Evolutionary conservation across 64 coral and sea anemone genomes (phyloP).

Genomic region (Porites lutea): DNA sequence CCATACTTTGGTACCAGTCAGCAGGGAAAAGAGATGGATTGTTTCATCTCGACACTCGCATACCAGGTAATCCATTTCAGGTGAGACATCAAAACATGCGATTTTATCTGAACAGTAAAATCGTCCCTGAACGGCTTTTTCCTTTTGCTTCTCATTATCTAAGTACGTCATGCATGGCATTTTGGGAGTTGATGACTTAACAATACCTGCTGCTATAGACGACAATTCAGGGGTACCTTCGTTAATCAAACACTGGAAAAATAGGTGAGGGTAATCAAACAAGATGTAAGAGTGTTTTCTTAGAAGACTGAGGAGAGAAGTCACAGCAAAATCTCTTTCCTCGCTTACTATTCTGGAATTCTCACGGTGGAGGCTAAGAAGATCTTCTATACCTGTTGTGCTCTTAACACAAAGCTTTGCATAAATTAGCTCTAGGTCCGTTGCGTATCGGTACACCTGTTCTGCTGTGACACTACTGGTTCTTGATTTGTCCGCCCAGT

Average conservation of each 20-base stretch:
- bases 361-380: background rate
- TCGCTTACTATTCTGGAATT: background rate
- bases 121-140: background rate
- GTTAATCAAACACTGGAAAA: background rate
- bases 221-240: background rate
- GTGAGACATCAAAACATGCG: slow-evolving; percentile 27
- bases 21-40: slow-evolving; percentile 27
- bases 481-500: background rate
- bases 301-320: background rate
- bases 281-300: slow-evolving; percentile 6
- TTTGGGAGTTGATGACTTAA: background rate
- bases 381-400: background rate
- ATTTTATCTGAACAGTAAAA: slow-evolving; percentile 35
- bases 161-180: background rate
- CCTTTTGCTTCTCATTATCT: background rate
- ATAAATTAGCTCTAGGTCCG: background rate
- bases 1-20: slow-evolving; percentile 4
- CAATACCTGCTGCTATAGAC: background rate
- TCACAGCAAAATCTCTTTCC: background rate
- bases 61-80: slow-evolving; percentile 9
- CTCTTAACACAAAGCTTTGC: slow-evolving; percentile 3
- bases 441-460: background rate
- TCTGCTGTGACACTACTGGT: background rate
- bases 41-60: slow-evolving; percentile 30
- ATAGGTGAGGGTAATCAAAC: background rate